Conservation (phyloP, 2,888 invertebrate genomes). For the Exephanes ischioxanthus region DNA sequence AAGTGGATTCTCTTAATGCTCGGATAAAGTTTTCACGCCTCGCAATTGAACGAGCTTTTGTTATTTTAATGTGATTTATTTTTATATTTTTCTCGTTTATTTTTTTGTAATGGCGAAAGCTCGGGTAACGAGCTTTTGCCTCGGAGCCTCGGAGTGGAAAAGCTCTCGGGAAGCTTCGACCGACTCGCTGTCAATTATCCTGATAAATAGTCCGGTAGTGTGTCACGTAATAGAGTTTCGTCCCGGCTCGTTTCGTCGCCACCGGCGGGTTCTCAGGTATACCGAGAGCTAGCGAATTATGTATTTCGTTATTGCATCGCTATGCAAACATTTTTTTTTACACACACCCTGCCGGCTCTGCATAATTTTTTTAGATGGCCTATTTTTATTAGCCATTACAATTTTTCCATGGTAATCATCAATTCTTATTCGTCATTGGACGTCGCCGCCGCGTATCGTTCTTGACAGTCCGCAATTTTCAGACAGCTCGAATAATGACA, state of each 20-base stretch:
- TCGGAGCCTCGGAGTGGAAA: conserved; percentile 3
- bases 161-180: conserved; percentile 36
- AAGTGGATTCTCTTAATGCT: no score
- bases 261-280: conserved; percentile 7
- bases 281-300: conserved; percentile 14
- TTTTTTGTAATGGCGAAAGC: background rate
- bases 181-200: conserved; percentile 62
- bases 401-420: no score
- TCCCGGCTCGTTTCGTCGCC: conserved; percentile 23
- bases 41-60: background rate
- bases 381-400: no score
- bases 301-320: background rate
- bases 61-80: background rate
- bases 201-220: conserved; percentile 59
- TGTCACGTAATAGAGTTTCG: conserved; percentile 38
- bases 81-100: conserved; percentile 8
- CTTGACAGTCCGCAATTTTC: no score
- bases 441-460: no score
- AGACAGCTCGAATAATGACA: no score
- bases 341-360: no score
- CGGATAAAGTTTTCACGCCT: background rate
- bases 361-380: no score
- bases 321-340: background rate
- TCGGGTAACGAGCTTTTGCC: background rate
- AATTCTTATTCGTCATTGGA: no score